A percentile compares a stretch with the other conserved stretches of the same genome.
These are phyloP conservation scores for Ameiurus melas DNA, from an alignment of 2,113 vertebrate species.

Conservation along the genomic window DNA sequence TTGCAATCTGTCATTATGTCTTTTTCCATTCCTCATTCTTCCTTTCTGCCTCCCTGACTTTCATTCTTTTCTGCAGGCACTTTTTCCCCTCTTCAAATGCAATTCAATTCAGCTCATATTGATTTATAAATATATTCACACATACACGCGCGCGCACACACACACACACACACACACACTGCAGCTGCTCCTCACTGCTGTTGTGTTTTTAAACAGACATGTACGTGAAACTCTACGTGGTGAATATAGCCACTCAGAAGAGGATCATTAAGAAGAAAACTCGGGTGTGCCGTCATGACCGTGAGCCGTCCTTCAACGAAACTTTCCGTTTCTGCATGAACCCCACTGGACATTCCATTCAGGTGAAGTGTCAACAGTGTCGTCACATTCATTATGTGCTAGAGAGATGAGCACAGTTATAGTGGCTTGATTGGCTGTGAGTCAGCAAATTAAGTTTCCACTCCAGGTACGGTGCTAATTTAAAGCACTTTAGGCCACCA, in stretches of 20 bases:
- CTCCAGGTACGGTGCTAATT: neutral
- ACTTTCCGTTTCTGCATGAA: conserved; percentile 96
- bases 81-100: too few relatives aligned
- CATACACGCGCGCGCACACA: too few relatives aligned
- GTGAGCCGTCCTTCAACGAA: conserved; percentile 97
- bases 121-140: neutral
- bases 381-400: neutral
- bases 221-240: conserved; percentile 96
- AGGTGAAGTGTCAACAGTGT: conserved; percentile 68
- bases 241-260: conserved; percentile 95
- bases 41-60: neutral
- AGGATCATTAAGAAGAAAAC: conserved; percentile 99
- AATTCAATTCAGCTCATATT: neutral
- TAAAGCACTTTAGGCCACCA: neutral
- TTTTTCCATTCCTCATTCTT: neutral
- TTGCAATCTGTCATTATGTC: too few relatives aligned
- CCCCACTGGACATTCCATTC: conserved; percentile 90
- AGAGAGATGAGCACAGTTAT: neutral
- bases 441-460: conserved; percentile 6
- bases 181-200: neutral
- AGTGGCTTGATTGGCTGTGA: neutral
- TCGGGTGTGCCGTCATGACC: conserved; percentile 94
- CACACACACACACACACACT: neutral
- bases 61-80: neutral
- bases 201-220: conserved; percentile 76